Base-by-base conservation (phyloP, 2,888 invertebrate genomes). In the Drosophila villosipedis region DNA sequence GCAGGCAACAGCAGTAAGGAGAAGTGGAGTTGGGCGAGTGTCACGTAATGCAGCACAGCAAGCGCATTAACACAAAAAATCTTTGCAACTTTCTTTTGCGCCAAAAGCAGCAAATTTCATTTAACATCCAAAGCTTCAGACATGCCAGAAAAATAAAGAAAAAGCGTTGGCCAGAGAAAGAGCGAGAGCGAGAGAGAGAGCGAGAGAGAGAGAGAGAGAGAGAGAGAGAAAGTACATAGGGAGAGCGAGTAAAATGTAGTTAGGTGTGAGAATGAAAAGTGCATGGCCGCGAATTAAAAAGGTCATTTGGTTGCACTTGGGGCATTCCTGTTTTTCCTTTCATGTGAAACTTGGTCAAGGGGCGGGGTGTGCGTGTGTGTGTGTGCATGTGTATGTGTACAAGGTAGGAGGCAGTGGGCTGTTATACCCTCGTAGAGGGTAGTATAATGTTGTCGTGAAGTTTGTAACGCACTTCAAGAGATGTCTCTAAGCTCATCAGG, bases 231-330 rank as follows among this genome's bases (percentile, higher is more conserved):
- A 39, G 39, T 4, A 10, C 22, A n/a, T 10, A 33, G 2, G 10
- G 5, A 22, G 35, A 16, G 1, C n/a, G 22, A n/a, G 47, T 1
- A 25, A 22, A 6, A 41, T 43, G n/a, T 35, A 25, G 43, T 30
- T 57, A 63, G 54, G 54, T 63, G 60, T 65, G 69, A 74, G 71
- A 66, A 68, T 50, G 69, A 90, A 84, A 83, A 81, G 90, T 90
- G 86, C 91, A 84, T 78, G 89, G 82, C 89, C 91, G 82, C 87
- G 86, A 90, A 87, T 87, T 87, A 90, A 90, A 90, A 90, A 87
- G 86, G 88, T 87, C 91, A 89, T 89, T 90, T 89, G 89, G 78
- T 84, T 82, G 82, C 86, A 90, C 87, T 87, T 84, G 79, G 67
- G 75, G 74, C 74, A 80, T 68, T 76, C 65, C 75, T 60, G 54